Conservation (phyloP, 2,113 vertebrate species). For the Notothenia coriiceps region DNA sequence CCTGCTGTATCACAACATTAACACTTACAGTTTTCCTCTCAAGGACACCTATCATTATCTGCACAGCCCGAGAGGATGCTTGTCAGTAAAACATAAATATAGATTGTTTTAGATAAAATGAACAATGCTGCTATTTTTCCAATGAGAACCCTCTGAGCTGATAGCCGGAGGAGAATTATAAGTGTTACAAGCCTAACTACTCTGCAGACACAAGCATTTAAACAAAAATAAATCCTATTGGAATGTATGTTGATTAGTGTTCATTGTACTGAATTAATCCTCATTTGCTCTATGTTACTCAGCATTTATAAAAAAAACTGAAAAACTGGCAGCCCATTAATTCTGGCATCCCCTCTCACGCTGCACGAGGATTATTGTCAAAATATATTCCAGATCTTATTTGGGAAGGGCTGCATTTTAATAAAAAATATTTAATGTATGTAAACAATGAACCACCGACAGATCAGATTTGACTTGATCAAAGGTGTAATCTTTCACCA, state of each 20-base stretch:
- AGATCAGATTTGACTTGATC: constrained; percentile 1
- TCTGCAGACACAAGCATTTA: constrained; percentile 7
- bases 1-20: neutral
- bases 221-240: neutral
- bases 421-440: constrained; percentile 27
- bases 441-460: constrained; percentile 1
- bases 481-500: neutral
- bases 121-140: neutral
- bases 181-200: neutral
- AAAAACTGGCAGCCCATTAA: constrained; percentile 25
- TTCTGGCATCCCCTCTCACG: neutral
- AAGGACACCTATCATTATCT: neutral
- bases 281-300: constrained; percentile 19
- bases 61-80: neutral
- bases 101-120: neutral
- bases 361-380: constrained; percentile 1
- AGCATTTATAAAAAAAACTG: constrained; percentile 38
- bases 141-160: neutral
- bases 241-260: constrained; percentile 19
- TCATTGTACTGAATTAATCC: constrained; percentile 38
- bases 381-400: constrained; percentile 2
- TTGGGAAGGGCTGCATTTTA: constrained; percentile 24
- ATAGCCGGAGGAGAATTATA: neutral
- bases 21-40: neutral
- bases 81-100: neutral